Percentiles rank a stretch among this genome's conserved stretches.
Conservation (phyloP, 2,113 vertebrate species). For the Sinocyclocheilus anophthalmus region DNA sequence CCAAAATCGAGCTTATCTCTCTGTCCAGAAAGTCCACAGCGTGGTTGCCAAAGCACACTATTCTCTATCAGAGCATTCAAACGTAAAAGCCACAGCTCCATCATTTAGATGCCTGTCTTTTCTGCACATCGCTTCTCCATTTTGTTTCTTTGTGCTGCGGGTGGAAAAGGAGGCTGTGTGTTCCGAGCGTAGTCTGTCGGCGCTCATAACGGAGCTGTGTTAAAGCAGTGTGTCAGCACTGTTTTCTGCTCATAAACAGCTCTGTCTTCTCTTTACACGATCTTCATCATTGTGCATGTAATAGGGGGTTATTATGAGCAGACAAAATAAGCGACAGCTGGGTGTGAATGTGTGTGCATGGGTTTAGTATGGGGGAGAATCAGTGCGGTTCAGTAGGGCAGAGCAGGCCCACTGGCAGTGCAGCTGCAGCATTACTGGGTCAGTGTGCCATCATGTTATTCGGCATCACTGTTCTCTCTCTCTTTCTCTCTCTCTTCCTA, state of each 20-base stretch:
- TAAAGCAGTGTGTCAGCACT: constrained; percentile 23
- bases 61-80: constrained; percentile 16
- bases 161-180: constrained; percentile 30
- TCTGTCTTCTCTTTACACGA: constrained; percentile 28
- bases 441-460: constrained; percentile 78
- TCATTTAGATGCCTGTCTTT: constrained; percentile 38
- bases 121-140: constrained; percentile 37
- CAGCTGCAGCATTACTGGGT: constrained; percentile 76
- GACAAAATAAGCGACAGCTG: constrained; percentile 37
- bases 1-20: constrained; percentile 51
- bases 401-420: constrained; percentile 66
- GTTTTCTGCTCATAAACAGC: constrained; percentile 37
- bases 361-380: constrained; percentile 9
- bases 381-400: constrained; percentile 61
- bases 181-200: neutral
- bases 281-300: constrained; percentile 30
- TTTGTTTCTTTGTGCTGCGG: constrained; percentile 47
- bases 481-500: constrained; percentile 38
- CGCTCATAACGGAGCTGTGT: neutral
- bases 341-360: constrained; percentile 38
- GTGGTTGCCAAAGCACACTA: constrained; percentile 25
- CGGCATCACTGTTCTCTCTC: constrained; percentile 62
- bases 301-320: constrained; percentile 42
- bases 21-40: constrained; percentile 39
- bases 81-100: constrained; percentile 16